These are phyloP conservation scores for Sebastes melanostomus DNA, from an alignment of 2,797 vertebrate genomes.

Conservation along the genomic window DNA sequence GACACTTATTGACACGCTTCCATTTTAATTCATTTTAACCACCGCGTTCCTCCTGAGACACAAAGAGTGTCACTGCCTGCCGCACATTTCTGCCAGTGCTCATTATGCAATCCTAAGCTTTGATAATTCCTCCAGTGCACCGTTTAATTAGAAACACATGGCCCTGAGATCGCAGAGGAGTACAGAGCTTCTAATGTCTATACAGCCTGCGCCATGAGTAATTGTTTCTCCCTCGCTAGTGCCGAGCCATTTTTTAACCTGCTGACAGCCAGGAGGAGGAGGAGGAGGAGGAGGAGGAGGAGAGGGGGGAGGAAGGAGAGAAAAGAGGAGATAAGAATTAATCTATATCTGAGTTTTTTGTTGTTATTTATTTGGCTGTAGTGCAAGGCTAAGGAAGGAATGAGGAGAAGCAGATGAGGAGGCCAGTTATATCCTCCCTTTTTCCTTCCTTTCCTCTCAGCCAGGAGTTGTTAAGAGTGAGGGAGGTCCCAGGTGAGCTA, in stretches of 20 bases:
- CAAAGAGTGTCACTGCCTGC: conserved; percentile 69
- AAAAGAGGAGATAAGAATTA: conserved; percentile 32
- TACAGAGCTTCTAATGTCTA: conserved; percentile 70
- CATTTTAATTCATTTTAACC: conserved; percentile 59
- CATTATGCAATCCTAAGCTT: conserved; percentile 78
- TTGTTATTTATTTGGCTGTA: conserved; percentile 10
- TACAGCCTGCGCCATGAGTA: conserved; percentile 77
- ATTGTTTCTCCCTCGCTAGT: conserved; percentile 77
- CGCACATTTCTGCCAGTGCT: conserved; percentile 67
- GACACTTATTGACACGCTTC: conserved; percentile 58
- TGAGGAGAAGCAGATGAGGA: conserved; percentile 16
- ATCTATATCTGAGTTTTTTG: conserved; percentile 12
- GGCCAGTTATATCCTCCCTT: conserved; percentile 10
- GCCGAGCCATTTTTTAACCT: conserved; percentile 79
- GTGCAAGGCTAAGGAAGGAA: not conserved
- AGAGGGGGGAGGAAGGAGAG: conserved; percentile 14
- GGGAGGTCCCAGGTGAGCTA: conserved; percentile 75
- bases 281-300: conserved; percentile 29
- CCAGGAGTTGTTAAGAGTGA: conserved; percentile 60
- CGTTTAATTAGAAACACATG: conserved; percentile 84
- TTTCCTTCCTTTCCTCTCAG: conserved; percentile 7
- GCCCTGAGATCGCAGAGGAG: conserved; percentile 67
- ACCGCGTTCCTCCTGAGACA: conserved; percentile 59
- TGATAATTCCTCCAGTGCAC: conserved; percentile 77
- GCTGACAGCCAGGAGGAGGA: conserved; percentile 72